These are phyloP conservation scores for Hedychridium roseum DNA, from an alignment of 2,888 invertebrate species.

Conservation along the genomic window DNA sequence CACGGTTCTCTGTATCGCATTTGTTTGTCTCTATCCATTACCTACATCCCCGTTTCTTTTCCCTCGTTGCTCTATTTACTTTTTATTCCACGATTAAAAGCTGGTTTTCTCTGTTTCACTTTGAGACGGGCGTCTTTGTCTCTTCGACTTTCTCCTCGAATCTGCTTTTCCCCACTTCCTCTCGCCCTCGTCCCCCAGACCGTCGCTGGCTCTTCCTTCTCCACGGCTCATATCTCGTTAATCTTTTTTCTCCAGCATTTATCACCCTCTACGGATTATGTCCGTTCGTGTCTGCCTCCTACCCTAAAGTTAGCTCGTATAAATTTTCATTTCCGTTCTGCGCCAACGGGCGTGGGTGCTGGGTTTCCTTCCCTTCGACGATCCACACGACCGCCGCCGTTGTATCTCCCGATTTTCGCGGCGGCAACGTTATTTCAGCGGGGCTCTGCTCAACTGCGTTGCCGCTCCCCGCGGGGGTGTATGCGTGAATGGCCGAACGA, in stretches of 20 bases:
- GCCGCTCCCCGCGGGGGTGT: constrained; percentile 30
- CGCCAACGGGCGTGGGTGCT: constrained; percentile 9
- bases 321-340: too few species aligned
- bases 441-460: constrained; percentile 24
- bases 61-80: background rate
- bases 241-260: too few species aligned
- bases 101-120: constrained; percentile 1
- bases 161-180: too few species aligned
- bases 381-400: too few species aligned
- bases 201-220: too few species aligned
- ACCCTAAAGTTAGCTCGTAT: too few species aligned
- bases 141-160: constrained; percentile 4
- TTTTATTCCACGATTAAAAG: too few species aligned
- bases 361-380: constrained; percentile 29
- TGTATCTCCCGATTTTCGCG: too few species aligned
- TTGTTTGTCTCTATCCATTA: background rate
- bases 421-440: constrained; percentile 23
- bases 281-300: too few species aligned
- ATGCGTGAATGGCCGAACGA: constrained; percentile 10
- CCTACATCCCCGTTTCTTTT: background rate
- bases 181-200: too few species aligned
- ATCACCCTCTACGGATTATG: too few species aligned
- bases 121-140: constrained; percentile 6
- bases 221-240: too few species aligned
- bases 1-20: constrained; percentile 6